These are phyloP conservation scores for Daubentonia madagascariensis DNA, from an alignment of 2,113 vertebrate genomes.

Conservation along the genomic window DNA sequence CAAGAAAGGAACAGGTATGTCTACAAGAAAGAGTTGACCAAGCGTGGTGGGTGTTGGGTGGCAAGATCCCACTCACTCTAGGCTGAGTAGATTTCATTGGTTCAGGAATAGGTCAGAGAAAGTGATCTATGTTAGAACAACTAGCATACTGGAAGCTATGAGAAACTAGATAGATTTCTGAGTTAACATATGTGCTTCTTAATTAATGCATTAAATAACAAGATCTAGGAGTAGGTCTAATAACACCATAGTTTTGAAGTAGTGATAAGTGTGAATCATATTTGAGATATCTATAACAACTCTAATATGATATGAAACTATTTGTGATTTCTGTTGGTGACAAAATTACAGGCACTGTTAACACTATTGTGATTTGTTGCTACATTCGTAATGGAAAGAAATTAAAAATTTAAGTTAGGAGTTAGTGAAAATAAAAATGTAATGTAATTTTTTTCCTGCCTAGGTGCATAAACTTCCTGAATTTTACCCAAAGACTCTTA, in stretches of 20 bases:
- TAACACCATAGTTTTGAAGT: neutral
- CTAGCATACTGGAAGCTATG: neutral
- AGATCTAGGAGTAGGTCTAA: neutral
- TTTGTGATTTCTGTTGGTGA: neutral
- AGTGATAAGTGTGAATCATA: neutral
- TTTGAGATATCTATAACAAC: neutral
- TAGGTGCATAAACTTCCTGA: neutral
- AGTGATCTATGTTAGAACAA: neutral
- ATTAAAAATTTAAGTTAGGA: neutral
- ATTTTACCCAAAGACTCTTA: neutral
- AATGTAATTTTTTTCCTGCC: neutral
- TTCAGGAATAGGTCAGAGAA: neutral
- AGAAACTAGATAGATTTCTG: neutral
- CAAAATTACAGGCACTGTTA: neutral
- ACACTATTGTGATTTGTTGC: neutral
- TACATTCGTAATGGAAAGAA: neutral
- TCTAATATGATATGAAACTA: neutral
- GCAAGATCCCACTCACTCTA: no score
- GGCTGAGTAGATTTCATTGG: neutral
- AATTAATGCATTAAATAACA: neutral
- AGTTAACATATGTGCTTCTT: neutral
- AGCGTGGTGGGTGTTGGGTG: fast-evolving
- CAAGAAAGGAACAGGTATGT: constrained; percentile 92
- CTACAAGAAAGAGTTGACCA: neutral
- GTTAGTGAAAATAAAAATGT: neutral